Base-by-base conservation (phyloP, 2,888 invertebrate species). In the Lasioglossum zephyrum region DNA sequence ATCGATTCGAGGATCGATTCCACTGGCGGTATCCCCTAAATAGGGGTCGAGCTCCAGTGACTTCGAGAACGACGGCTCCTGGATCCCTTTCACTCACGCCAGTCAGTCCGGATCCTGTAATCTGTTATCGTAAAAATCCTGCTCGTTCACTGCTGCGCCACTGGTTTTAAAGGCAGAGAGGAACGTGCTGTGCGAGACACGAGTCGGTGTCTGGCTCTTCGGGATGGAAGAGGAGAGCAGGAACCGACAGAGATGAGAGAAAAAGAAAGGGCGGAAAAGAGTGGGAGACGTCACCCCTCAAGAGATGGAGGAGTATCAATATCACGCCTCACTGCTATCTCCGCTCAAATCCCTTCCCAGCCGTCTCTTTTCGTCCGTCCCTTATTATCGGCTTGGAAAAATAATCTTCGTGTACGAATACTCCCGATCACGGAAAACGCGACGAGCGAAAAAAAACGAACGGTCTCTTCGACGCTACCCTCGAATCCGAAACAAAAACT, bases 251-350 rank as follows among this genome's bases (percentile, higher is more conserved):
- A 26, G 53, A 79, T 70, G 77, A 85, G 73, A 77, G 77, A 72
- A 70, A 47, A 57, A 77, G 73, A 82, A 80, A 66, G 18, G 18
- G 66, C 2, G 39, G 80, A 41, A 77, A 89, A 86, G 80, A 88
- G 82, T 76, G 84, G 86, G 81, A 89, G 84, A 91, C 88, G 92
- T 92, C 91, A 92, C 90, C 92, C 92, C 88, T 92, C 87, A 86
- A 91, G 89, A 92, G 90, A 93, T 91, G 92, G 91, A 92, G 90
- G 92, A 93, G 93, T 94, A 94, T 94, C 93, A 94, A 94, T 94
- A 94, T 93, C 93, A 93, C 93, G 94, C 94, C 92, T 93, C 93
- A 90, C 91, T 93, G 94, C 93, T 90, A 86, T 87, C 91, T 89
- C 90, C 87, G 87, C 88, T 89, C 87, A 80, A 89, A 87, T 91